Evolutionary conservation across 1,140 invertebrate genomes (phyloP), one percentile per base, ranked within the genome.

Genomic region (Yoshiicerus persimilis): DNA sequence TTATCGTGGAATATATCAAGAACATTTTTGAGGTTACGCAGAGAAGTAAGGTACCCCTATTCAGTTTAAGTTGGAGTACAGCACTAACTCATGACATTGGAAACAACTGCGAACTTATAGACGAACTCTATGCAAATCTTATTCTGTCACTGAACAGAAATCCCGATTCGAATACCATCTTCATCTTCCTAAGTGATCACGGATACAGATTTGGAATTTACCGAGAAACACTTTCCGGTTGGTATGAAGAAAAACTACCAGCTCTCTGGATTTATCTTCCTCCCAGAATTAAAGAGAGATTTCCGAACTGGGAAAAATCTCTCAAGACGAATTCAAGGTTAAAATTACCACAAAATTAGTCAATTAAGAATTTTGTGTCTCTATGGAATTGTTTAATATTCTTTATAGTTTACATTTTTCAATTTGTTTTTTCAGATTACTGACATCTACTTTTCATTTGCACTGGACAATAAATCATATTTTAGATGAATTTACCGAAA

Each of bases 161-260:
- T 3, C 2, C 11, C 10, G 36, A 34, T 9, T 9, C 32, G 25
- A 77, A 77, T 16, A 77, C 70, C 6, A 36, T 77, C 27, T 36
- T 77, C 20, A 34, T 77, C n/a, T 77, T 77, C 16, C 30, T 77
- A 16, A 77, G 70, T 36, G 70, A 77, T 20, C 70, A 77, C 70
- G 70, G 70, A 34, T 77, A 77, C 16, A 1, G 70, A 8, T 77
- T 36, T 23, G 70, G 70, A 3, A 88, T 90, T 38, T 92, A 94
- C 80, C 86, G 94, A 9, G 90, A 93, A 83, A 93, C 93, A 0
- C 92, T 92, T 85, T 90, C 94, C 0, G 94, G 94, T 0, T 93
- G 93, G 90, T 90, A 94, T 11, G 94, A 95, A 91, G 94, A 94
- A 90, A 90, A 93, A 41, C 90, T 95, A n/a, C 94, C 94, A 20